phyloP scores from a whole-genome alignment of 1,140 invertebrate genomes.

The Batillaria attramentaria region DNA sequence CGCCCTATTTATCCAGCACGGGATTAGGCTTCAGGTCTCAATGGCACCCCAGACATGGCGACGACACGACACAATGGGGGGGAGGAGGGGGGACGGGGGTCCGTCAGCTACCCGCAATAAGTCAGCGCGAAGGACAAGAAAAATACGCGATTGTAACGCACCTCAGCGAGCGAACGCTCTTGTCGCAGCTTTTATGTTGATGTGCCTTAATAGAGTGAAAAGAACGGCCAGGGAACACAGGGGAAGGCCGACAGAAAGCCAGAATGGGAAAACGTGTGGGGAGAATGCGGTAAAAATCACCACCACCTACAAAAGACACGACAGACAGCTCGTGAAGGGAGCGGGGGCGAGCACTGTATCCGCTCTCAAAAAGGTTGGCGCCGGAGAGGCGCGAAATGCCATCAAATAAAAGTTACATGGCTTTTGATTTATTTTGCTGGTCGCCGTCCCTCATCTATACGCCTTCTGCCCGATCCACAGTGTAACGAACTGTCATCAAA shows the following conservation, averaged over 20 bases:
- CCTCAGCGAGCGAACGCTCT: slow-evolving; percentile 13
- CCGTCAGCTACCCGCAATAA: slow-evolving; percentile 19
- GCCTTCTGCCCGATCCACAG: neutral
- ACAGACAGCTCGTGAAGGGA: too few relatives aligned
- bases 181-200: slow-evolving; percentile 8
- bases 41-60: slow-evolving; percentile 55
- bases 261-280: too few relatives aligned
- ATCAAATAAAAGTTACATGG: slow-evolving; percentile 34
- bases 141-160: slow-evolving; percentile 29
- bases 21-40: slow-evolving; percentile 48
- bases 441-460: neutral
- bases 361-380: too few relatives aligned
- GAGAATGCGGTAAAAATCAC: too few relatives aligned
- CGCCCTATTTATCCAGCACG: slow-evolving; percentile 50
- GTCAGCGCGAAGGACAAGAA: slow-evolving; percentile 28
- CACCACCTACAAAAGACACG: too few relatives aligned
- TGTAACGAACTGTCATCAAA: too few relatives aligned
- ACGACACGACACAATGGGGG: slow-evolving; percentile 54
- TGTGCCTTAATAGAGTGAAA: slow-evolving; percentile 23
- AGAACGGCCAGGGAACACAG: slow-evolving; percentile 13
- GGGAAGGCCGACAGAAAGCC: too few relatives aligned
- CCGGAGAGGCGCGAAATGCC: slow-evolving; percentile 17
- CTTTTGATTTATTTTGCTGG: slow-evolving; percentile 34
- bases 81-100: neutral
- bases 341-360: too few relatives aligned